Evolutionary conservation across 2,797 vertebrate genomes (phyloP).

Genomic region (Rhodeus uyekii): DNA sequence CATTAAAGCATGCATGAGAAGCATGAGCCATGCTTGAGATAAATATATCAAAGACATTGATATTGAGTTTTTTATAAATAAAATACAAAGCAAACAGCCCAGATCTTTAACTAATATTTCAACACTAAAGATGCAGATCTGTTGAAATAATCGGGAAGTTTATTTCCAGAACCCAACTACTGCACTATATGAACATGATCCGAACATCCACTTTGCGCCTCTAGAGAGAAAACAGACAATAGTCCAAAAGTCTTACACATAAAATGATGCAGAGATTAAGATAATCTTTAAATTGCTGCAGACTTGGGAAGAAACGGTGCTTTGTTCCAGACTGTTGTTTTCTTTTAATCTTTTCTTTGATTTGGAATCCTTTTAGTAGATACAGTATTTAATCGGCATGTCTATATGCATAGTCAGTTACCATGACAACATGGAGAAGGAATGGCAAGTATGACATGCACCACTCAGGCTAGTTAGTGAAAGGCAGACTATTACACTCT

Average conservation of each 20-base stretch:
- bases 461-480: slow-evolving; percentile 35
- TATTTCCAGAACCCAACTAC: background rate
- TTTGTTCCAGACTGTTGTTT: slow-evolving; percentile 4
- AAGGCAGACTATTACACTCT: slow-evolving; percentile 23
- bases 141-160: background rate
- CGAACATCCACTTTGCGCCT: background rate
- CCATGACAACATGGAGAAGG: slow-evolving; percentile 45
- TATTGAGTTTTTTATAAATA: background rate
- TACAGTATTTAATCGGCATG: slow-evolving; percentile 52
- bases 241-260: background rate
- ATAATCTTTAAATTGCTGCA: background rate
- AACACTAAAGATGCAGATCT: background rate
- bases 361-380: slow-evolving; percentile 41
- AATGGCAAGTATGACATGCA: slow-evolving; percentile 28
- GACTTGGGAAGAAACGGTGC: background rate
- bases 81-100: background rate
- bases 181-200: background rate
- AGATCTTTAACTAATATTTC: background rate
- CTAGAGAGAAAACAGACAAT: background rate
- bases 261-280: background rate
- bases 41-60: background rate
- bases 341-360: slow-evolving; percentile 27
- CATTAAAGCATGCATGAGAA: background rate
- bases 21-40: background rate
- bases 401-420: slow-evolving; percentile 50